Evolutionary conservation across 2,888 invertebrate genomes (phyloP).

Genomic region (Campoletis raptor): DNA sequence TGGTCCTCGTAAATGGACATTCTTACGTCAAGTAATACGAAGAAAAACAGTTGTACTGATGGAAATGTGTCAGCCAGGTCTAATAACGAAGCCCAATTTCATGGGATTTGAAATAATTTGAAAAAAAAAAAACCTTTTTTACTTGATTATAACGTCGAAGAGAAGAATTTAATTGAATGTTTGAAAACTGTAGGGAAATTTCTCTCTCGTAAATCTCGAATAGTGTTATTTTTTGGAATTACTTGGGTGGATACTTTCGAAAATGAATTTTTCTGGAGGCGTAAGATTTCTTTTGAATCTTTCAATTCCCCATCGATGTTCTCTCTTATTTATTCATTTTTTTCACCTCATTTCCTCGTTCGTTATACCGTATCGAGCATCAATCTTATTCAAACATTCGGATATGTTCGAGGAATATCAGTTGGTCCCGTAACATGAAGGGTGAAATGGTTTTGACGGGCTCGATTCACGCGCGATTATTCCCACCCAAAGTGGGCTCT

Average conservation of each 20-base stretch:
- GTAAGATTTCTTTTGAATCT: neutral
- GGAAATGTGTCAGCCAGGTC: neutral
- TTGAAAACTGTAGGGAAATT: neutral
- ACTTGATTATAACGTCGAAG: neutral
- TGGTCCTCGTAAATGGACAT: slow-evolving; percentile 21
- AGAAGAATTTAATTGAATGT: neutral
- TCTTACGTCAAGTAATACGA: slow-evolving; percentile 30
- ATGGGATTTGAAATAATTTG: neutral
- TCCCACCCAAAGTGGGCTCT: slow-evolving; percentile 30
- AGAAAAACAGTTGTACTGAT: neutral
- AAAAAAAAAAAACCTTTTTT: neutral
- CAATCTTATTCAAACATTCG: slow-evolving; percentile 56
- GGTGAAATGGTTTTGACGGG: slow-evolving; percentile 2
- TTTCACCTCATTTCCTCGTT: slow-evolving; percentile 46
- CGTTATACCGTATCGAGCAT: slow-evolving; percentile 39
- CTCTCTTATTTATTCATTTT: slow-evolving; percentile 16
- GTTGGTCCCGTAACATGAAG: neutral
- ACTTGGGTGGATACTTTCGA: neutral
- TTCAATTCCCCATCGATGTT: slow-evolving; percentile 2
- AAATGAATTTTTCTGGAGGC: neutral
- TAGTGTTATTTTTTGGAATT: neutral
- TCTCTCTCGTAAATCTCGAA: neutral
- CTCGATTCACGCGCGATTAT: slow-evolving; percentile 34
- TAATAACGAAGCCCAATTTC: neutral
- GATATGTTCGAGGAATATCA: slow-evolving; percentile 19